Evolutionary conservation across 2,797 vertebrate genomes (phyloP).

Genomic region (Enteromius trimaculatus): DNA sequence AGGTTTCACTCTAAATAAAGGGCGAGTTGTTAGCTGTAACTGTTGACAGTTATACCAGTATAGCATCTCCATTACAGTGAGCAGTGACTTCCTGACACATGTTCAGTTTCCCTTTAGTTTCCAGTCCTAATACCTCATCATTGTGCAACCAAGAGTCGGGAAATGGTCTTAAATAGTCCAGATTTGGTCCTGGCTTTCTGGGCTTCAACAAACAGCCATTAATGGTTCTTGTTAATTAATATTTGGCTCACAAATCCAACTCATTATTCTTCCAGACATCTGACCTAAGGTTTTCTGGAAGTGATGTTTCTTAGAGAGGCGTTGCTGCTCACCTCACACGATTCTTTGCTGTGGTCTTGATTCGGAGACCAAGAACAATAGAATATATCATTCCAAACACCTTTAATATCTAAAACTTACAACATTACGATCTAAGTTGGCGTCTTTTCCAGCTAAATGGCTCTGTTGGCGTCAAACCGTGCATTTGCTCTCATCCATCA

Average conservation of each 20-base stretch:
- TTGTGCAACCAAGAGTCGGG: neutral
- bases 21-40: neutral
- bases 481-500: slow-evolving; percentile 24
- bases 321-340: neutral
- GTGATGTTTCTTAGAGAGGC: neutral
- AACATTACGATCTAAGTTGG: slow-evolving; percentile 1
- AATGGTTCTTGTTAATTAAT: neutral
- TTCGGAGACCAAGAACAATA: slow-evolving; percentile 18
- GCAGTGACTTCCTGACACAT: slow-evolving; percentile 4
- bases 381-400: neutral
- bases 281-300: slow-evolving; percentile 11
- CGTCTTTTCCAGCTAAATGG: slow-evolving; percentile 2
- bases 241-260: slow-evolving; percentile 7
- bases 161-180: slow-evolving; percentile 6
- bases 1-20: slow-evolving; percentile 12
- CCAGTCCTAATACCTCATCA: neutral
- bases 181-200: slow-evolving; percentile 6
- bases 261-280: slow-evolving; percentile 10
- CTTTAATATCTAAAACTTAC: neutral
- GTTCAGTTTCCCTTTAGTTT: slow-evolving; percentile 11
- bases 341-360: neutral
- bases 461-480: neutral
- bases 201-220: neutral
- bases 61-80: neutral
- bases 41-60: neutral